Conservation (phyloP, 1,140 invertebrate species). For the Linepithema humile region DNA sequence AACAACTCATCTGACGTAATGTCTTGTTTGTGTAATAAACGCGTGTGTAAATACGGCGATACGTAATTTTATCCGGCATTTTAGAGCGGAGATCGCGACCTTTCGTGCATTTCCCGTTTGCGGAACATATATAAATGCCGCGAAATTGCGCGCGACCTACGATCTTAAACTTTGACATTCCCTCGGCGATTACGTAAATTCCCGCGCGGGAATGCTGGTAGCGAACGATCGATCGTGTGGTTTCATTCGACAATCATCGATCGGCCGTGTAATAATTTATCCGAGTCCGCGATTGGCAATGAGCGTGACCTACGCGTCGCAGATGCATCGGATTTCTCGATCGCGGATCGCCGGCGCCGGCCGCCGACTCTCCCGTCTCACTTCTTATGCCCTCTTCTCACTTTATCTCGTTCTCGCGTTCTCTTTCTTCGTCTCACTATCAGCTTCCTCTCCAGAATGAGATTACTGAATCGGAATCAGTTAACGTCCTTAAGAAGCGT, state of each 20-base stretch:
- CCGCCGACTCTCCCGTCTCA: neutral
- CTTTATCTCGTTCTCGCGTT: conserved; percentile 33
- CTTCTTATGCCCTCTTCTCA: neutral
- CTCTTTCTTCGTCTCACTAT: neutral
- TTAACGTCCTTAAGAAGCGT: conserved; percentile 23
- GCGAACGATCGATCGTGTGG: neutral
- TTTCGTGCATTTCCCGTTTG: conserved; percentile 18
- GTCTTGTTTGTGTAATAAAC: conserved; percentile 33
- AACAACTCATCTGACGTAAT: neutral
- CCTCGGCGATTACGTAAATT: conserved; percentile 6
- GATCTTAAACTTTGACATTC: conserved; percentile 6
- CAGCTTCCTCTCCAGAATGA: conserved; percentile 14
- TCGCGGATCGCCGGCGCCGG: conserved; percentile 25
- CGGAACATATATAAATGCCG: neutral
- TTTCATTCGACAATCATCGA: neutral
- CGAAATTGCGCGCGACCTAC: neutral
- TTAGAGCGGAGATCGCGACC: conserved; percentile 6
- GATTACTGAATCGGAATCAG: conserved; percentile 27
- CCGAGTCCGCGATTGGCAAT: neutral
- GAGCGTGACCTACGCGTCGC: conserved; percentile 1
- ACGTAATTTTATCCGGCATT: conserved; percentile 31
- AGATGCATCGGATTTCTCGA: conserved; percentile 42
- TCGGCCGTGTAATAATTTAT: conserved; percentile 15
- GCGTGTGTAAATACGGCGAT: conserved; percentile 5
- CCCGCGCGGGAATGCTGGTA: neutral